Evolutionary conservation across 2,113 vertebrate species (phyloP), one percentile per base, ranked within the genome.

Genomic region (Boleophthalmus pectinirostris): DNA sequence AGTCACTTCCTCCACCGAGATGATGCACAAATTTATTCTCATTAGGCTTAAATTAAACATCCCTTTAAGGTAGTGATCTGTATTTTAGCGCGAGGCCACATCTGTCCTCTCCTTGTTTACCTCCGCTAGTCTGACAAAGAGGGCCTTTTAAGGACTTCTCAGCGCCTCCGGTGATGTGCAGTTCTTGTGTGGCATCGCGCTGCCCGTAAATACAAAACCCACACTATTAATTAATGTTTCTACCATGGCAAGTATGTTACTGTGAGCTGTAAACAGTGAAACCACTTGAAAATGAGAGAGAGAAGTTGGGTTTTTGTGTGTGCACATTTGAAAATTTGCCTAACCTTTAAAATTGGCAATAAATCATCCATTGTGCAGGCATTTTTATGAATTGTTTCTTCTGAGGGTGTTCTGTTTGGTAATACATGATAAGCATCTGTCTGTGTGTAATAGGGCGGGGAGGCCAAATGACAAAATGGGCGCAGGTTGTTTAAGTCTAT

Each of bases 111-210:
- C 73, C 70, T 20, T 91, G 91, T 92, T 94, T 94, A 93, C 82
- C 81, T 82, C 86, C 57, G 81, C 64, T 6, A 5, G 73, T 72
- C 84, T 88, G 74, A 93, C 91, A 93, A 88, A 91, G 90, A 80
- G 78, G 70, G 76, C 83, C 85, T 91, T 66, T 90, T 88, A 87
- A 83, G 87, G 79, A 88, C 83, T 77, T 75, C 71, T 56, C 75
- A 75, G 87, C 70, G 93, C 94, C 94, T 88, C 89, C 89, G 92
- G 94, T 93, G 87, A 89, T 88, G 69, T 65, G 29, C 78, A 90
- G 90, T 92, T 93, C 93, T 85, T 94, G 93, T 92, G 93, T 93
- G 91, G 91, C 89, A 92, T 89, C 78, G 66, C 82, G 85, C 87
- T 86, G 88, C 84, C 90, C 88, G 84, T 85, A 91, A 94, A 93